phyloP scores from a whole-genome alignment of 2,113 vertebrate species.

The Bombycilla garrulus region DNA sequence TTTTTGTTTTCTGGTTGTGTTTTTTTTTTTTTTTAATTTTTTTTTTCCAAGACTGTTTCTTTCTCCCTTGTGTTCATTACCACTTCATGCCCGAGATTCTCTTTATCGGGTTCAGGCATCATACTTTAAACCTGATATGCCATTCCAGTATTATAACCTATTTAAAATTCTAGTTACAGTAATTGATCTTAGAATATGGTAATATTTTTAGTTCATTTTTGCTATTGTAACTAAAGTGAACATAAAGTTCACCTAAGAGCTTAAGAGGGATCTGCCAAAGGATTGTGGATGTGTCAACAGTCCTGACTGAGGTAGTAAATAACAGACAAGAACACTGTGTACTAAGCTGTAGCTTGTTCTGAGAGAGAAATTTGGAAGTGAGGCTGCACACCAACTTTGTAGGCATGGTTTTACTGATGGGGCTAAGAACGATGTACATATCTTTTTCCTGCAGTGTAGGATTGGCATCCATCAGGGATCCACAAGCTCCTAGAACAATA shows the following conservation, averaged over 20 bases:
- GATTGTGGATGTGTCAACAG: neutral
- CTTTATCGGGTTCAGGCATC: neutral
- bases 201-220: neutral
- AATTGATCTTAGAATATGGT: neutral
- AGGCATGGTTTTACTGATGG: neutral
- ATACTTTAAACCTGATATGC: neutral
- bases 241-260: neutral
- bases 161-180: neutral
- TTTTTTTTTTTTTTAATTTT: too few species aligned
- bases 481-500: neutral
- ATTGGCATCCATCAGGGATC: neutral
- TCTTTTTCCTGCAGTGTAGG: neutral
- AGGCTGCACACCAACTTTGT: neutral
- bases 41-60: neutral
- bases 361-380: neutral
- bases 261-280: neutral
- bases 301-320: neutral
- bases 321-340: neutral
- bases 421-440: neutral
- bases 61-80: neutral
- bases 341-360: neutral
- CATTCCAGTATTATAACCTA: neutral
- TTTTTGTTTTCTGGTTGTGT: neutral
- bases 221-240: neutral
- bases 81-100: neutral